A percentile compares a stretch with the other conserved stretches of the same genome.
These are phyloP conservation scores for Timema podura DNA, from an alignment of 2,888 invertebrate genomes.

Conservation along the genomic window DNA sequence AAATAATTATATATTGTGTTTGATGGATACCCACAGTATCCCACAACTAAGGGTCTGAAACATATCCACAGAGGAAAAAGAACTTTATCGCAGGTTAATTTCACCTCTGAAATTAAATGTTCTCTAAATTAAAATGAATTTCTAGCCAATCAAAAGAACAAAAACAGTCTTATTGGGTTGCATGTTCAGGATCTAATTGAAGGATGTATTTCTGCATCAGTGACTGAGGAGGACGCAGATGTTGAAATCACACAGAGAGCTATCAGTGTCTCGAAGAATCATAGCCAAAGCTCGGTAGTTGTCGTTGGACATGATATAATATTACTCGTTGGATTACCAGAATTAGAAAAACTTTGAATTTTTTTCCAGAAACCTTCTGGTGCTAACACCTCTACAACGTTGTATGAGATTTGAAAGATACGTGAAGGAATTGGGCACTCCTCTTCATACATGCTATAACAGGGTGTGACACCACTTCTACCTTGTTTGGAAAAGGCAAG, in stretches of 20 bases:
- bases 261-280: background rate
- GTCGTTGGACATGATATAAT: background rate
- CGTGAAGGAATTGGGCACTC: background rate
- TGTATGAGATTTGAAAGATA: background rate
- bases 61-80: background rate
- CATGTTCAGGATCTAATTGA: background rate
- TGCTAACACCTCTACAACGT: background rate
- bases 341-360: background rate
- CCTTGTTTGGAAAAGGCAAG: background rate
- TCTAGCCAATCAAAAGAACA: background rate
- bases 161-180: background rate
- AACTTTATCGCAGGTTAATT: constrained; percentile 1
- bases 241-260: background rate
- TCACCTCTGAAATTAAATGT: background rate
- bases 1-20: background rate
- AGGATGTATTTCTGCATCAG: background rate
- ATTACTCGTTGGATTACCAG: background rate
- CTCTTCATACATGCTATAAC: background rate
- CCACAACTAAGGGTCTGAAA: background rate
- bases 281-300: background rate
- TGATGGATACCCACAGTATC: constrained; percentile 1
- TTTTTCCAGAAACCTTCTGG: background rate
- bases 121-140: background rate
- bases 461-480: background rate
- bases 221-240: constrained; percentile 6